phyloP scores from a whole-genome alignment of 2,888 invertebrate genomes.

The Tanypteryx hageni region DNA sequence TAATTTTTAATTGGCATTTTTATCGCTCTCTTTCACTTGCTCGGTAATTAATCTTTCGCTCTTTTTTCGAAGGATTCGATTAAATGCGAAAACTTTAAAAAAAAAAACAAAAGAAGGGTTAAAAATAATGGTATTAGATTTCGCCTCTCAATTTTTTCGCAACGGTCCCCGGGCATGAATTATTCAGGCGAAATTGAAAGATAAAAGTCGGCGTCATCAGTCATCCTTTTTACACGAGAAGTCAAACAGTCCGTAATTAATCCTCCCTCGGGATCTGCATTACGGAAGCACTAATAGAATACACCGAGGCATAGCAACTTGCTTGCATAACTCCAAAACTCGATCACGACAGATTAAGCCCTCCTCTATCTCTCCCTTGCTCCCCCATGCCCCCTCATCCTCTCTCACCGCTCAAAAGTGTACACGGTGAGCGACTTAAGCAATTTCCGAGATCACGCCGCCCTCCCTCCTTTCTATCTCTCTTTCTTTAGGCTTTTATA shows the following conservation, averaged over 20 bases:
- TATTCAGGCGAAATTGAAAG: constrained; percentile 35
- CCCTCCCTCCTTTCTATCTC: neutral
- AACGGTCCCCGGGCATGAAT: neutral
- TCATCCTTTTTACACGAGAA: constrained; percentile 2
- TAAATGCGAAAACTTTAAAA: neutral
- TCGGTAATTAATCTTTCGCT: too few species aligned
- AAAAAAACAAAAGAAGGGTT: neutral
- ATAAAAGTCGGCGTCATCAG: constrained; percentile 28
- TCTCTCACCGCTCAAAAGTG: constrained; percentile 3
- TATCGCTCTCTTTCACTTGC: too few species aligned
- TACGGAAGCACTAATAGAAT: neutral
- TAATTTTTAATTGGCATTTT: too few species aligned
- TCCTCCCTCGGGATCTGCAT: constrained; percentile 11
- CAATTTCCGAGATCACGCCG: constrained; percentile 3
- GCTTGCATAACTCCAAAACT: constrained; percentile 20
- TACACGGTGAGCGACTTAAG: constrained; percentile 29
- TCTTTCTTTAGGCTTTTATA: neutral
- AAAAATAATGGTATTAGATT: neutral
- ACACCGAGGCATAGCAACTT: neutral
- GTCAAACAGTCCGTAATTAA: constrained; percentile 29
- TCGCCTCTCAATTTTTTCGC: neutral
- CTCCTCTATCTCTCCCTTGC: neutral
- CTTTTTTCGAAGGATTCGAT: neutral
- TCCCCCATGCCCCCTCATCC: neutral
- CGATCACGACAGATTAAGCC: constrained; percentile 29